Percentiles rank a stretch among this genome's conserved stretches.
Evolutionary conservation across 2,113 vertebrate species (phyloP).

Genomic region (Paraplagusia blochii): DNA sequence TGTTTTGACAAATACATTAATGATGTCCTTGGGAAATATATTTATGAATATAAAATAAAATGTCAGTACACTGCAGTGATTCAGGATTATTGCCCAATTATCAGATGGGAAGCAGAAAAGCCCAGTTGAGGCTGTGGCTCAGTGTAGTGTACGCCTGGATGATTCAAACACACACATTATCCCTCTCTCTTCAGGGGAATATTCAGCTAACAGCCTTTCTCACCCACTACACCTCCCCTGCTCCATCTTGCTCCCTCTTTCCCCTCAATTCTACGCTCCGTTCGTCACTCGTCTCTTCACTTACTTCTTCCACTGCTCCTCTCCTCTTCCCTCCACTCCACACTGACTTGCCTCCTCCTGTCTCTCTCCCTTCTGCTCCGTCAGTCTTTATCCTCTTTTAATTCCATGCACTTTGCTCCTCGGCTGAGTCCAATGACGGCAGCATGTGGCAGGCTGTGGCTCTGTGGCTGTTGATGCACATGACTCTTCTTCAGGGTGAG

Average conservation of each 20-base stretch:
- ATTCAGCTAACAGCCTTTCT: slow-evolving; percentile 45
- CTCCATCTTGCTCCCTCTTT: slow-evolving; percentile 7
- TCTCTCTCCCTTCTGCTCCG: slow-evolving; percentile 16
- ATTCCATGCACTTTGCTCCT: slow-evolving; percentile 13
- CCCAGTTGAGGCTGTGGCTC: slow-evolving; percentile 14
- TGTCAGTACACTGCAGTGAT: neutral
- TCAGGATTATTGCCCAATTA: slow-evolving; percentile 5
- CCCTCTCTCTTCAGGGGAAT: slow-evolving; percentile 21
- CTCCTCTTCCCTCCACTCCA: slow-evolving; percentile 9
- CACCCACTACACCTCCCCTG: slow-evolving; percentile 32
- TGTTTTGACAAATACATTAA: neutral
- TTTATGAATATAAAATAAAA: neutral
- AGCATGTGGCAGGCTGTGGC: slow-evolving; percentile 62
- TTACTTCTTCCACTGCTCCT: slow-evolving; percentile 31
- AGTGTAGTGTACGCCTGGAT: neutral
- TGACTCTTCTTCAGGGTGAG: slow-evolving; percentile 69
- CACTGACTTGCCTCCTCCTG: slow-evolving; percentile 11
- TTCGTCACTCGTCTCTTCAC: slow-evolving; percentile 27
- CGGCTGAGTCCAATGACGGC: slow-evolving; percentile 51
- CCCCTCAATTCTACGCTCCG: slow-evolving; percentile 26
- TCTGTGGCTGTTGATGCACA: slow-evolving; percentile 58
- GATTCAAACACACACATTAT: slow-evolving; percentile 28
- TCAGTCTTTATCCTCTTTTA: slow-evolving; percentile 15
- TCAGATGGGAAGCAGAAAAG: slow-evolving; percentile 15
- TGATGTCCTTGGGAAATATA: no score